Conservation (phyloP, 2,797 vertebrate genomes). For the Ceryle rudis region DNA sequence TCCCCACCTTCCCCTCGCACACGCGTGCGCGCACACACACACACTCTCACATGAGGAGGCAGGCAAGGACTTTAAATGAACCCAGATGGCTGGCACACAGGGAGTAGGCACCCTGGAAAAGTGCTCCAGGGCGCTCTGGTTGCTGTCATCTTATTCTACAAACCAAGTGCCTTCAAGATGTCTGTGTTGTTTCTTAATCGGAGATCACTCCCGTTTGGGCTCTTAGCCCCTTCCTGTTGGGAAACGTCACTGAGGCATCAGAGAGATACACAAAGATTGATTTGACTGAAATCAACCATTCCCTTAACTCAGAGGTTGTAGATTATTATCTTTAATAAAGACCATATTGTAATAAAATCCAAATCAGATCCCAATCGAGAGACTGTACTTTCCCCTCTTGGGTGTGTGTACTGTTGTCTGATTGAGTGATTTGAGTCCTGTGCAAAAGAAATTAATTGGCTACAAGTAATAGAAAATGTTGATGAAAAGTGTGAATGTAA, state of each 20-base stretch:
- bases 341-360: constrained; percentile 69
- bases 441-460: constrained; percentile 69
- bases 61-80: constrained; percentile 85
- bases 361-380: constrained; percentile 43
- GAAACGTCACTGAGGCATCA: constrained; percentile 86
- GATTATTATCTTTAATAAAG: constrained; percentile 73
- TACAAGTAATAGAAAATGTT: constrained; percentile 47
- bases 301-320: constrained; percentile 62
- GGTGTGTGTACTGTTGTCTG: not conserved
- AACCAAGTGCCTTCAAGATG: constrained; percentile 85
- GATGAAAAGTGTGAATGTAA: constrained; percentile 54
- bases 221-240: constrained; percentile 87
- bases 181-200: constrained; percentile 89
- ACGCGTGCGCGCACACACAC: constrained; percentile 9
- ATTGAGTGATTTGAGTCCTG: constrained; percentile 42
- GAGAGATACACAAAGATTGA: constrained; percentile 75
- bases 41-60: not conserved
- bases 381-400: not conserved
- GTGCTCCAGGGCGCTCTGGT: constrained; percentile 75
- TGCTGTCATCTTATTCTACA: constrained; percentile 77
- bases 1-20: constrained; percentile 59
- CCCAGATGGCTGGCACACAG: constrained; percentile 92
- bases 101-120: constrained; percentile 81
- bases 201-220: constrained; percentile 84
- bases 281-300: constrained; percentile 77